Evolutionary conservation across 1,140 invertebrate species (phyloP).

Genomic region (Lepeophtheirus salmonis): DNA sequence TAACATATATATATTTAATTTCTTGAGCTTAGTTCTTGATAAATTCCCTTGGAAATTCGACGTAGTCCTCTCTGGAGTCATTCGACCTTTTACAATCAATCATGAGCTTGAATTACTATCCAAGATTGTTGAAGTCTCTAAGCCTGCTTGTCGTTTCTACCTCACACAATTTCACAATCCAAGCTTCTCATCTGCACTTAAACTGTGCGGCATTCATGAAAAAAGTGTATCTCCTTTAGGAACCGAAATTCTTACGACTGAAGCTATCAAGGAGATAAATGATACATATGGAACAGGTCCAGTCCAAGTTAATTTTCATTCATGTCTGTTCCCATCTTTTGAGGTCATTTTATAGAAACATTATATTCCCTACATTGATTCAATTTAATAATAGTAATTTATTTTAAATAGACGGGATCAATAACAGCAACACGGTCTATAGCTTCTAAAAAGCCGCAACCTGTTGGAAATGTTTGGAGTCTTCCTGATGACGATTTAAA

Average conservation of each 20-base stretch:
- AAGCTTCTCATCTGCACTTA: conserved; percentile 2
- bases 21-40: too few relatives aligned
- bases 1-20: too few relatives aligned
- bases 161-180: background rate
- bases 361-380: background rate
- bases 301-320: background rate
- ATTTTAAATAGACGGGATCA: background rate
- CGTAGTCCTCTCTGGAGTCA: background rate
- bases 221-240: too few relatives aligned
- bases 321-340: background rate
- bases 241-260: too few relatives aligned
- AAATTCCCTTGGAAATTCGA: background rate
- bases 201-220: background rate
- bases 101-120: background rate
- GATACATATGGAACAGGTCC: too few relatives aligned
- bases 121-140: background rate
- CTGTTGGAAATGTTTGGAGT: background rate
- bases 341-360: background rate
- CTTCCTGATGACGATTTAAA: background rate
- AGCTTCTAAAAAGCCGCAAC: background rate
- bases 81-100: background rate
- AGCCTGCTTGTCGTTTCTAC: background rate
- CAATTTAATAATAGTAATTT: background rate
- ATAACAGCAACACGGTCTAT: background rate
- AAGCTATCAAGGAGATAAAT: too few relatives aligned